Base-by-base conservation (phyloP, 2,113 vertebrate species). In the Struthio camelus region DNA sequence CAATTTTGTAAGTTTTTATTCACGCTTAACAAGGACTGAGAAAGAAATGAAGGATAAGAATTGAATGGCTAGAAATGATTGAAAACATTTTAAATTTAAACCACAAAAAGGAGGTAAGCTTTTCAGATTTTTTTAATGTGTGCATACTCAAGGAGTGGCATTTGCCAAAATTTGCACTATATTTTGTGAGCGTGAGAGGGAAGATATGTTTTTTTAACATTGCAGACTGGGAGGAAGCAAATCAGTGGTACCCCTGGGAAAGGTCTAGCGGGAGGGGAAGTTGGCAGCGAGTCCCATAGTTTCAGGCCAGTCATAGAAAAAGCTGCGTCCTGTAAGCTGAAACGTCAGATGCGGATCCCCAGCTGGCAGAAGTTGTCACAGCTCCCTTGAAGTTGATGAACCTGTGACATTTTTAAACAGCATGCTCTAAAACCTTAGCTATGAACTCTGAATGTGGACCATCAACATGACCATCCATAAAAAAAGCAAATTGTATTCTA, bases 251-350 rank as follows among this genome's bases (percentile, higher is more conserved):
- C 64, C 85, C 82, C 59, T 72, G 67, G 67, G 72, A 76, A 91
- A 90, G 50, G 71, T 88, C 71, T 62, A 93, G 95, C 93, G 93
- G 93, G 96, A 53, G 88, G 87, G 96, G 94, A 88, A 87, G 42
- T 13, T 95, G 96, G 93, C 94, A 94, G 72, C 3, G 38, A 95
- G 69, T 56, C 81, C 73, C 36, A 84, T 58, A 10, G 3, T 85
- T 94, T 59, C 5, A 4, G 75, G 91, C 94, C 89, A 91, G 89
- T 66, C 81, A 2, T 66, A 79, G 87, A 56, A 84, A 89, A 85
- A 85, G 81, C 93, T 85, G 95, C 75, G 89, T 94, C 93, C 89
- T 85, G 93, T n/a, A 61, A 81, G 62, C 95, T 69, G 84, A 94
- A 89, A 87, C 94, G 93, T 84, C 88, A 88, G 76, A 92, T 83